Evolutionary conservation across 2,113 vertebrate species (phyloP), one percentile per base, ranked within the genome.

Genomic region (Ictalurus punctatus): DNA sequence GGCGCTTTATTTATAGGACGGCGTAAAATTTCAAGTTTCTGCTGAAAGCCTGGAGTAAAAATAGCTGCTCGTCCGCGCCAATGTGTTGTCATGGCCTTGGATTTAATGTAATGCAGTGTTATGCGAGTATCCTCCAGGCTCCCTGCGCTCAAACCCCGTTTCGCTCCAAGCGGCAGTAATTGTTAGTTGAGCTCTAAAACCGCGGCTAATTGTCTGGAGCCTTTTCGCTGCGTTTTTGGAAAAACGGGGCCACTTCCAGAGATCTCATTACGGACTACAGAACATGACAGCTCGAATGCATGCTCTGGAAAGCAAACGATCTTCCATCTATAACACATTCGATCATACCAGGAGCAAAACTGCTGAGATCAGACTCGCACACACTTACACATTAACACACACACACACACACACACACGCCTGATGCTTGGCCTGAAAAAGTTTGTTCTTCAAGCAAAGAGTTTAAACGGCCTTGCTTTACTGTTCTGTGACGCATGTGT

Each of bases 191-290:
- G 88, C 86, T 90, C 90, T 78, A 87, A 90, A 92, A 94, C 91
- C 91, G 44, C 92, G 61, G 83, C 92, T 93, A 87, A 94, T 94
- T 93, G 80, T 63, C 90, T 90, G 87, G 88, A 73, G 59, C 91
- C 34, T 90, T 90, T 86, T 93, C 92, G 80, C 63, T 54, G 86
- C 59, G 91, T 90, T 93, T 44, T 90, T 94, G 91, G 91, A 95
- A 94, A 93, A 94, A 94, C 92, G 93, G 91, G 48, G 91, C 90
- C 58, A 89, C 92, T 89, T 92, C 92, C 92, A 93, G 93, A 93
- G 90, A 89, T 92, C 92, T 88, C 83, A 85, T 90, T 92, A 85
- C 67, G 67, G 56, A 74, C 59, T 56, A 34, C 83, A 88, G 86
- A 71, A 86, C 89, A 91, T 69, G 88, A 90, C 88, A 83, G 92